These are phyloP conservation scores for Stenopsyche tienmushanensis DNA, from an alignment of 1,140 invertebrate genomes.

Conservation along the genomic window DNA sequence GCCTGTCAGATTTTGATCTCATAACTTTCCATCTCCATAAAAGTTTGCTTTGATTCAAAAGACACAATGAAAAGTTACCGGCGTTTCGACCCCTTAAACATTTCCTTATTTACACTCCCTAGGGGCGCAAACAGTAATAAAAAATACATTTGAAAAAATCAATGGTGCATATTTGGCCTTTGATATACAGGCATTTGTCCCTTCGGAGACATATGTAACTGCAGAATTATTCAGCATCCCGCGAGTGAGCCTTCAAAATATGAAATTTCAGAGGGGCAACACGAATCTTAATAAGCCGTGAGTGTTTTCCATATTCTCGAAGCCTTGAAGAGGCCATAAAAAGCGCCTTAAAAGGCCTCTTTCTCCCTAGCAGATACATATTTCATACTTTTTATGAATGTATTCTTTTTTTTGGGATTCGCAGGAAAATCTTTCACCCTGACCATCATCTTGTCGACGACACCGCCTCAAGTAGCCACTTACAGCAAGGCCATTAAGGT, in stretches of 20 bases:
- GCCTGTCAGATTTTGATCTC: too few species aligned
- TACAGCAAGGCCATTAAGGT: constrained; percentile 97
- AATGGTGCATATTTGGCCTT: constrained; percentile 38
- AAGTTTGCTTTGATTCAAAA: too few species aligned
- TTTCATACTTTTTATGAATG: too few species aligned
- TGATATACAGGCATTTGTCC: constrained; percentile 25
- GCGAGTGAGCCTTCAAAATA: constrained; percentile 4
- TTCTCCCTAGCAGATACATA: too few species aligned
- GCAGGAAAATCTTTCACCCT: constrained; percentile 97
- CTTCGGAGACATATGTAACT: constrained; percentile 30
- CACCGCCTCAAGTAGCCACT: constrained; percentile 90
- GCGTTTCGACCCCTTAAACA: constrained; percentile 23
- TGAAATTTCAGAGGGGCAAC: constrained; percentile 4
- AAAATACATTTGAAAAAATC: constrained; percentile 39
- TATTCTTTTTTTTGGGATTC: too few species aligned
- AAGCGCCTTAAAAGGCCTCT: too few species aligned
- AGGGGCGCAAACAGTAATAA: constrained; percentile 17
- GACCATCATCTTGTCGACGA: constrained; percentile 90
- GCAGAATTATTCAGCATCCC: constrained; percentile 38
- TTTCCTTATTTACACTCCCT: constrained; percentile 26
- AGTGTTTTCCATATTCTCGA: neutral
- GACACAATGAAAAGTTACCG: neutral
- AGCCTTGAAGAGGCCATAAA: too few species aligned
- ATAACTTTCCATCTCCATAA: too few species aligned
- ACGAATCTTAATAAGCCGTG: constrained; percentile 31